These are phyloP conservation scores for Agrilus planipennis DNA, from an alignment of 1,140 invertebrate genomes.

Conservation along the genomic window DNA sequence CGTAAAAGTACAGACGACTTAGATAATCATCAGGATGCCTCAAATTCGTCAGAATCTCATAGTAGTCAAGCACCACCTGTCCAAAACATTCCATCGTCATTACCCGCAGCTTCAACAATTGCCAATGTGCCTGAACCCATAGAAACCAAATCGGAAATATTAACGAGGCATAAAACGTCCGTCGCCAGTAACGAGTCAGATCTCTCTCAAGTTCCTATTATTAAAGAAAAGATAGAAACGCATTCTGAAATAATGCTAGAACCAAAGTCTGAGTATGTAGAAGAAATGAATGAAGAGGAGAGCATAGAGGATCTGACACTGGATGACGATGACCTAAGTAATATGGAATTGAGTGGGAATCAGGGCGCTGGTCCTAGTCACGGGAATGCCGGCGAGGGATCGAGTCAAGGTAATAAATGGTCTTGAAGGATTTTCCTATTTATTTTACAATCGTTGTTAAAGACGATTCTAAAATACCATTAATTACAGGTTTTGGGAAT, in stretches of 20 bases:
- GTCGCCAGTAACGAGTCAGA: slow-evolving; percentile 13
- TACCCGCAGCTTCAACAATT: slow-evolving; percentile 20
- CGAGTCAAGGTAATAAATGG: slow-evolving; percentile 39
- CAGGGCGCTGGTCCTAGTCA: slow-evolving; percentile 44
- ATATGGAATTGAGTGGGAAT: slow-evolving; percentile 48
- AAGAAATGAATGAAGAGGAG: slow-evolving; percentile 57
- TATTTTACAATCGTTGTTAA: background rate
- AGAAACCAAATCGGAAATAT: slow-evolving; percentile 32
- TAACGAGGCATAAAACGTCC: slow-evolving; percentile 26
- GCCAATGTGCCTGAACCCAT: slow-evolving; percentile 33
- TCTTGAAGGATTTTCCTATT: slow-evolving; percentile 2
- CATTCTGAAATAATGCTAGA: slow-evolving; percentile 48
- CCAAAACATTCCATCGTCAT: slow-evolving; percentile 37
- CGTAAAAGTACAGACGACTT: slow-evolving; percentile 30
- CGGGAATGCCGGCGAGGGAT: slow-evolving; percentile 41
- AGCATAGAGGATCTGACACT: slow-evolving; percentile 71
- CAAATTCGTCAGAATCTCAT: slow-evolving; percentile 42
- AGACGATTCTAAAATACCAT: too few relatives aligned
- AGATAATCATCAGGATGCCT: slow-evolving; percentile 40
- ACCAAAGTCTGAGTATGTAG: slow-evolving; percentile 64
- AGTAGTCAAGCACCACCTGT: slow-evolving; percentile 32
- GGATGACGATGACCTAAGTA: slow-evolving; percentile 61
- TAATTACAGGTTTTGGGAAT: slow-evolving; percentile 40
- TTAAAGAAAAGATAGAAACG: slow-evolving; percentile 35
- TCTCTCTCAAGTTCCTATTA: slow-evolving; percentile 32